phyloP scores from a whole-genome alignment of 2,113 vertebrate species.

The Sebastes schlegelii region DNA sequence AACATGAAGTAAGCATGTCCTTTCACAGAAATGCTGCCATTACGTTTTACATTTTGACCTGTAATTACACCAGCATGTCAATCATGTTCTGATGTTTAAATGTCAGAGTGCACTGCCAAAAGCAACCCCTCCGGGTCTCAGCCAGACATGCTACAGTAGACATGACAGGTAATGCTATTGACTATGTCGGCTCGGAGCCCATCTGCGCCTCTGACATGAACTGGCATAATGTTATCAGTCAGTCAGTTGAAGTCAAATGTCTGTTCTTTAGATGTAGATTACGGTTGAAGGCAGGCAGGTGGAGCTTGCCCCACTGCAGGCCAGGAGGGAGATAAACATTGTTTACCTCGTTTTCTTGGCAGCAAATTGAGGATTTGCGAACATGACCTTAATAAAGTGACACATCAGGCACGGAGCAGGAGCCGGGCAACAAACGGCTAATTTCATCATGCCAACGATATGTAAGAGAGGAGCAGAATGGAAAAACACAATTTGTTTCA shows the following conservation, averaged over 20 bases:
- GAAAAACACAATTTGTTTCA: constrained; percentile 42
- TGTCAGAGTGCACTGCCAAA: constrained; percentile 15
- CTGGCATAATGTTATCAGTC: constrained; percentile 42
- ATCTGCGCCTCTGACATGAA: constrained; percentile 13
- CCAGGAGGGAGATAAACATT: constrained; percentile 6
- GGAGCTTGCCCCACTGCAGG: constrained; percentile 32
- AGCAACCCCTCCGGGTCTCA: not conserved
- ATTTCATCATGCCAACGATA: constrained; percentile 48
- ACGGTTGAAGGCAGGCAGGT: constrained; percentile 34
- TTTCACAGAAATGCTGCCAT: not conserved
- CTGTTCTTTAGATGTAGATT: constrained; percentile 48
- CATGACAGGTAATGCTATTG: constrained; percentile 2
- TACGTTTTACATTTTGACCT: constrained; percentile 2
- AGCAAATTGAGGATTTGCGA: constrained; percentile 54
- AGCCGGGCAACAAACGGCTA: constrained; percentile 27
- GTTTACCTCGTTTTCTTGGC: constrained; percentile 53
- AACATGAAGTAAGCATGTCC: not conserved
- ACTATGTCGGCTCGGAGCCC: not conserved
- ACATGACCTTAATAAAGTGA: constrained; percentile 54
- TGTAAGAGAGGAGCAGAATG: constrained; percentile 14
- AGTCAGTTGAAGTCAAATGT: constrained; percentile 28
- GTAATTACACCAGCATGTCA: constrained; percentile 8
- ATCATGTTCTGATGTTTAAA: constrained; percentile 14
- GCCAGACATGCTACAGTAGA: constrained; percentile 12
- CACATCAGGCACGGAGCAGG: constrained; percentile 27